These are phyloP conservation scores for Plebejus argus DNA, from an alignment of 2,888 invertebrate species.

Conservation along the genomic window DNA sequence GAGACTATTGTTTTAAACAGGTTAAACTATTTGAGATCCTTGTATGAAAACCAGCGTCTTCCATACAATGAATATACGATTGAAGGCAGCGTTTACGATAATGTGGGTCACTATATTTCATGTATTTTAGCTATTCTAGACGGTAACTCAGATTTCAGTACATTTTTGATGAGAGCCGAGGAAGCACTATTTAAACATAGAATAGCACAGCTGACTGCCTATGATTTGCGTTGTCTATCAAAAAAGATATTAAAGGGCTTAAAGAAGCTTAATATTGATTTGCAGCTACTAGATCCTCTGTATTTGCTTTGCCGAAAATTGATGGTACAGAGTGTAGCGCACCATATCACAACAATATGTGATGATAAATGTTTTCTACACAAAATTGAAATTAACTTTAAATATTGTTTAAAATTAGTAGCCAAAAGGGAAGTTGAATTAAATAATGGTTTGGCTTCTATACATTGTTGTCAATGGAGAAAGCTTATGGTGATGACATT, in stretches of 20 bases:
- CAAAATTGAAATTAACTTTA: conserved; percentile 75
- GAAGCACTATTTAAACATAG: conserved; percentile 57
- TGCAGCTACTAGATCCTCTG: conserved; percentile 52
- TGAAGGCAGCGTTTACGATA: conserved; percentile 81
- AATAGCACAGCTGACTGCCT: conserved; percentile 53
- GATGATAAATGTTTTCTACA: conserved; percentile 51
- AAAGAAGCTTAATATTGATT: conserved; percentile 50
- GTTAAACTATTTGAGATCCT: conserved; percentile 70
- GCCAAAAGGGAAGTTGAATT: conserved; percentile 76
- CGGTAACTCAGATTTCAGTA: conserved; percentile 55
- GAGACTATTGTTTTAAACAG: conserved; percentile 77
- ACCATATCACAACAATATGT: conserved; percentile 57
- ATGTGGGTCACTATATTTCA: conserved; percentile 80
- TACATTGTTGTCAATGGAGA: conserved; percentile 82
- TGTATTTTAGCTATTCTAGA: conserved; percentile 65
- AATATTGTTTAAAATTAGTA: conserved; percentile 77
- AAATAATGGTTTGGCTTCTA: conserved; percentile 69
- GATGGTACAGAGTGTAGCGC: conserved; percentile 59
- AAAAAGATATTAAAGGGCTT: conserved; percentile 60
- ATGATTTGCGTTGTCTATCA: conserved; percentile 63
- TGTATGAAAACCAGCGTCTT: conserved; percentile 53
- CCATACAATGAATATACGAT: conserved; percentile 78
- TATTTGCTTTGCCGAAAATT: conserved; percentile 59
- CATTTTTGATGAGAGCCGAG: conserved; percentile 63
- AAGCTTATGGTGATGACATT: conserved; percentile 72